These are phyloP conservation scores for Siniperca knerii DNA, from an alignment of 2,113 vertebrate genomes.

Conservation along the genomic window DNA sequence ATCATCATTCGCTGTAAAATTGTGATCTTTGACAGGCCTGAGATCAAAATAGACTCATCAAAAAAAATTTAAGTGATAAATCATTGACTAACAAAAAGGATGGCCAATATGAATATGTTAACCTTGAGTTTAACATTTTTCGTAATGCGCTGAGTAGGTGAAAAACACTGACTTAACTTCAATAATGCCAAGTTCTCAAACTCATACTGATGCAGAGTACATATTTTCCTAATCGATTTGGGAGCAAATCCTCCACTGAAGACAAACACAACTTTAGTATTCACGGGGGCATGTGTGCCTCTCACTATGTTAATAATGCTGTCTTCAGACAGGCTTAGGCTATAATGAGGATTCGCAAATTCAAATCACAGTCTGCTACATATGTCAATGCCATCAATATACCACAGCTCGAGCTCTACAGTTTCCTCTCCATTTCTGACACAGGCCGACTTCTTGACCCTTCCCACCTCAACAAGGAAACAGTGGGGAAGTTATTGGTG, in stretches of 20 bases:
- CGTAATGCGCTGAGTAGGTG: constrained; percentile 71
- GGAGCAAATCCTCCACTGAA: constrained; percentile 73
- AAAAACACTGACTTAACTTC: constrained; percentile 65
- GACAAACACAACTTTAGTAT: constrained; percentile 79
- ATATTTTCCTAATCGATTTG: constrained; percentile 84
- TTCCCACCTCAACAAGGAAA: constrained; percentile 59
- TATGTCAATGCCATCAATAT: constrained; percentile 80
- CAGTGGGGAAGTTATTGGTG: constrained; percentile 61
- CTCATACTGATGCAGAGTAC: constrained; percentile 82
- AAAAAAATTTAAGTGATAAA: constrained; percentile 48
- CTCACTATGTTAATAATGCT: constrained; percentile 80
- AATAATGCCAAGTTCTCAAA: constrained; percentile 73
- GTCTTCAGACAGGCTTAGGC: constrained; percentile 71
- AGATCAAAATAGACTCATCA: constrained; percentile 54
- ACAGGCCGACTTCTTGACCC: constrained; percentile 60
- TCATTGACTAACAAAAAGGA: constrained; percentile 61
- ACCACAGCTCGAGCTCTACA: constrained; percentile 30
- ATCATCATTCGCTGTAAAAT: constrained; percentile 64
- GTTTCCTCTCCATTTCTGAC: constrained; percentile 63
- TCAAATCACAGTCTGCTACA: constrained; percentile 78
- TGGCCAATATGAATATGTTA: constrained; percentile 64
- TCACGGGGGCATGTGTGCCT: constrained; percentile 68
- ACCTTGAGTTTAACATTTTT: constrained; percentile 73
- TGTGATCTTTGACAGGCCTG: constrained; percentile 53
- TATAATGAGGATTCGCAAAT: constrained; percentile 81